These are phyloP conservation scores for Ptychoptera albimana DNA, from an alignment of 2,888 invertebrate genomes.

Conservation along the genomic window DNA sequence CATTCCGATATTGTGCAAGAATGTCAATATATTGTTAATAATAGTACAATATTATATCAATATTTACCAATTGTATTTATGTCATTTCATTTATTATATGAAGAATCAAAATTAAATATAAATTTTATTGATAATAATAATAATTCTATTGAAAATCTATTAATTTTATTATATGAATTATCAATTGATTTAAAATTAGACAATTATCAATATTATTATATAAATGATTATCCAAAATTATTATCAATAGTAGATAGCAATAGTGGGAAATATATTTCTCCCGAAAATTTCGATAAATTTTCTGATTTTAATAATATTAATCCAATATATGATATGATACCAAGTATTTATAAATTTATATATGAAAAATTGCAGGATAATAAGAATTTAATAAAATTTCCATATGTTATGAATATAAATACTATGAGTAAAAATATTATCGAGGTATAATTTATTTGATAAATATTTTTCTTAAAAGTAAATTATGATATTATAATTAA, in stretches of 20 bases:
- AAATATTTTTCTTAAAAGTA: neutral
- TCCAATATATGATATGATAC: conserved; percentile 24
- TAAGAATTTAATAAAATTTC: conserved; percentile 40
- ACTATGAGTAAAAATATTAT: conserved; percentile 53
- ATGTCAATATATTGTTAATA: conserved; percentile 11
- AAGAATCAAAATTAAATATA: conserved; percentile 73
- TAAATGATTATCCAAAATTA: conserved; percentile 68
- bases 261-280: conserved; percentile 8
- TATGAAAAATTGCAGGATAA: conserved; percentile 42
- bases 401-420: conserved; percentile 59
- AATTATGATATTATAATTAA: neutral
- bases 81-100: conserved; percentile 75
- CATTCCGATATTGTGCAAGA: conserved; percentile 6
- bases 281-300: neutral
- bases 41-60: conserved; percentile 50
- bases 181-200: conserved; percentile 57
- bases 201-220: conserved; percentile 63
- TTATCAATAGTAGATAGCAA: neutral
- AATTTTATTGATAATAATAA: conserved; percentile 9
- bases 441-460: conserved; percentile 39
- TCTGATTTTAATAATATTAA: conserved; percentile 38
- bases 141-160: neutral
- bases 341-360: conserved; percentile 56
- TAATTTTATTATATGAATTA: conserved; percentile 50
- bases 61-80: conserved; percentile 60